A percentile compares a stretch with the other conserved stretches of the same genome.
Conservation (phyloP, 2,113 vertebrate genomes). For the Proteles cristata region DNA sequence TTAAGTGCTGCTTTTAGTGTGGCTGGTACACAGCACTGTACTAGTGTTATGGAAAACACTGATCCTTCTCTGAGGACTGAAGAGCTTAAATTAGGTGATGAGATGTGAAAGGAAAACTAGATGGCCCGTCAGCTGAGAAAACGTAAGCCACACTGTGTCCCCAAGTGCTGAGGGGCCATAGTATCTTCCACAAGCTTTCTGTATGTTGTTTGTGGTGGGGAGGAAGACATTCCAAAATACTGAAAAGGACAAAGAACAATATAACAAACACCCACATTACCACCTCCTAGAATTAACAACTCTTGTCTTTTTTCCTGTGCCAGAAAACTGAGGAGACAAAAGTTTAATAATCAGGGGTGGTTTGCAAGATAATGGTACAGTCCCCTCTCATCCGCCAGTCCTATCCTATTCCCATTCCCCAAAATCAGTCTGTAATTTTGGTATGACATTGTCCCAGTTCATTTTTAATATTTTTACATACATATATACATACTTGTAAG, state of each 20-base stretch:
- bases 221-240: conserved; percentile 16
- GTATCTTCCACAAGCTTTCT: background rate
- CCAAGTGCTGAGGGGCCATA: background rate
- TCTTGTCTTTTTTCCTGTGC: background rate
- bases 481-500: background rate
- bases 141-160: background rate
- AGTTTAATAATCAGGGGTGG: background rate
- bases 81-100: background rate
- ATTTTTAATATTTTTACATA: background rate
- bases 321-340: conserved; percentile 13
- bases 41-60: background rate
- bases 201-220: background rate
- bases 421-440: background rate
- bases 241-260: background rate
- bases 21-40: background rate
- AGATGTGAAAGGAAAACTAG: background rate
- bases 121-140: background rate
- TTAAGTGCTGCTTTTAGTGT: background rate
- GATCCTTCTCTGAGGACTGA: background rate
- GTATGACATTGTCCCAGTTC: background rate
- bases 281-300: background rate
- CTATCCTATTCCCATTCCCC: background rate
- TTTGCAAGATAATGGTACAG: background rate
- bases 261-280: background rate
- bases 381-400: background rate